Base-by-base conservation (phyloP, 2,888 invertebrate genomes). In the Cheilosia urbana region DNA sequence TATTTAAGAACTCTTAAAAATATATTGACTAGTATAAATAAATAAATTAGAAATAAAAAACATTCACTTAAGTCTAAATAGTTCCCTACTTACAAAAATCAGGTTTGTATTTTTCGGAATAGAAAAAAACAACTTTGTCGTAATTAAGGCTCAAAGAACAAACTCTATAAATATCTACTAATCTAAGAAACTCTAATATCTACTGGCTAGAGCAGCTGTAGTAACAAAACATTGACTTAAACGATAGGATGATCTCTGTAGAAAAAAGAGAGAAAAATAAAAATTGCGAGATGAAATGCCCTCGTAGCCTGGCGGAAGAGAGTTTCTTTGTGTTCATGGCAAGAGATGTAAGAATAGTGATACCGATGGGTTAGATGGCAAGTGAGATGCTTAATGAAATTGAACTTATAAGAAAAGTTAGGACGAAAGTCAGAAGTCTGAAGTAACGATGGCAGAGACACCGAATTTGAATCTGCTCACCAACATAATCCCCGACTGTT, bases 1-100 rank as follows among this genome's bases (percentile, higher is more conserved):
- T 69, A 58, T 19, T 65, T 42, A 68, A 40, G 57, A 72, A 76
- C 15, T 62, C 85, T 85, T 85, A 77, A 77, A 51, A 68, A 72
- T 60, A 76, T 63, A 69, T 85, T 85, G 85, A 85, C 85, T 85
- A 85, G 85, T 66, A 42, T 80, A 62, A 69, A 81, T 73, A 81
- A 85, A 85, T 81, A 85, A 77, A 80, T 79, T 55, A 85, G 21
- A 65, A 72, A 60, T 19, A 68, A 68, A 65, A 79, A 75, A 75
- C 42, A 71, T 75, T 84, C 30, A 49, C 80, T 76, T 80, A 76
- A 2, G 11, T 24, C 72, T 85, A 81, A 34, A 76, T 69, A 63
- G 76, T 76, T 30, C 68, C 21, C 37, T 60, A 65, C 42, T 55
- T 73, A 62, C 53, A 65, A 69, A 69, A 78, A 66, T 78, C 49